Evolutionary conservation across 2,797 vertebrate species (phyloP), one percentile per base, ranked within the genome.

Genomic region (Lerista edwardsae): DNA sequence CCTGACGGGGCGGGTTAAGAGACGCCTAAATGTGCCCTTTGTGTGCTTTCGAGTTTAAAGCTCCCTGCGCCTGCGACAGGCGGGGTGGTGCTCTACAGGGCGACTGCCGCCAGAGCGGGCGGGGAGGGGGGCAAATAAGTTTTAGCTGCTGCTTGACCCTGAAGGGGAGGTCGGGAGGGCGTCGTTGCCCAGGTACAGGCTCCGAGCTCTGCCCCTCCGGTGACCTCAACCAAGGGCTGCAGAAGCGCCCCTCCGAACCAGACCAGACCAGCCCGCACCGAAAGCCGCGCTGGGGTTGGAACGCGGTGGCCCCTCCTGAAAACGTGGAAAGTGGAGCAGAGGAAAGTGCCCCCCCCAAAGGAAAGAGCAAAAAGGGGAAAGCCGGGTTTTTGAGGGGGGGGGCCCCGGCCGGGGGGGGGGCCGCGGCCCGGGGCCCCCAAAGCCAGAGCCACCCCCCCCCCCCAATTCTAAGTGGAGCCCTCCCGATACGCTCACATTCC

Each of bases 211-310:
- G 93, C 85, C 92, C 91, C 90, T 84, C 73, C 88, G 41, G 83
- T 94, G 94, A 94, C 92, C 92, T 87, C 92, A 8, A 87, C 89
- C 83, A 72, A 74, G 88, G 87, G 83, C 90, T 91, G 91, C 89
- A 92, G 92, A 90, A 90, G 93, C 89, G 84, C 91, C 83, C 75
- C 91, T 27, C 2, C 3, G 76, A 93, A 88, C 90, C 69, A 67
- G 86, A 29, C 64, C 91, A 81, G 92, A 87, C 88, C 90, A 88
- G 92, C 91, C 89, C 92, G 89, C 21, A 91, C 91, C 86, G 85
- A 89, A 91, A 92, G 90, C 88, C 90, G n/a, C 41, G 90, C 21
- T 15, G 64, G n/a, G 41, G 15, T 15, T 21, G 67, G 31, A 59
- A 71, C 14, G 15, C 11, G 67, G 47, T 34, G 14, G 17, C 10